These are phyloP conservation scores for Heterocephalus glaber DNA, from an alignment of 2,113 vertebrate species.

Conservation along the genomic window DNA sequence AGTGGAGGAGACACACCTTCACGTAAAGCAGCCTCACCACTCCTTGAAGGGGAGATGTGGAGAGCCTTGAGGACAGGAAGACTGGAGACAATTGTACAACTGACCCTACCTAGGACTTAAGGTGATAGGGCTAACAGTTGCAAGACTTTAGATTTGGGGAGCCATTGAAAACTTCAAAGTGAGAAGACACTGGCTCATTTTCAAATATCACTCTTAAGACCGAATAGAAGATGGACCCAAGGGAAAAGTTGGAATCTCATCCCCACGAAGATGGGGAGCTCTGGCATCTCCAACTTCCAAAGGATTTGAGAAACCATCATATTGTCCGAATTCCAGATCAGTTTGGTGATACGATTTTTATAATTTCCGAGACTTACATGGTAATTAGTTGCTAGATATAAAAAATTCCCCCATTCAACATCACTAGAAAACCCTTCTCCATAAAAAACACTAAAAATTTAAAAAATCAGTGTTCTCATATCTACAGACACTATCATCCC, in stretches of 20 bases:
- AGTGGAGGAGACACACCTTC: accelerated
- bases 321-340: not conserved
- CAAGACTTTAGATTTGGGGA: not conserved
- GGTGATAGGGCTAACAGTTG: not conserved
- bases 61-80: not conserved
- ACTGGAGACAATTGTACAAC: not conserved
- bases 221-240: not conserved
- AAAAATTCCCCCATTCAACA: not conserved
- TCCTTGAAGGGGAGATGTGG: not conserved
- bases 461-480: not conserved
- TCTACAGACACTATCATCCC: not conserved
- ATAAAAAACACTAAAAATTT: not conserved
- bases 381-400: not conserved
- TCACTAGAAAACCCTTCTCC: not conserved
- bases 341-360: not conserved
- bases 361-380: not conserved
- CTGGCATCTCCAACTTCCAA: no score
- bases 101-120: not conserved
- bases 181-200: not conserved
- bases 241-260: not conserved
- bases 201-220: not conserved
- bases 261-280: accelerated
- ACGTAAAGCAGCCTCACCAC: accelerated
- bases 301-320: not conserved
- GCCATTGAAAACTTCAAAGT: not conserved